These are phyloP conservation scores for Lutjanus argentimaculatus DNA, from an alignment of 2,797 vertebrate species.

Conservation along the genomic window DNA sequence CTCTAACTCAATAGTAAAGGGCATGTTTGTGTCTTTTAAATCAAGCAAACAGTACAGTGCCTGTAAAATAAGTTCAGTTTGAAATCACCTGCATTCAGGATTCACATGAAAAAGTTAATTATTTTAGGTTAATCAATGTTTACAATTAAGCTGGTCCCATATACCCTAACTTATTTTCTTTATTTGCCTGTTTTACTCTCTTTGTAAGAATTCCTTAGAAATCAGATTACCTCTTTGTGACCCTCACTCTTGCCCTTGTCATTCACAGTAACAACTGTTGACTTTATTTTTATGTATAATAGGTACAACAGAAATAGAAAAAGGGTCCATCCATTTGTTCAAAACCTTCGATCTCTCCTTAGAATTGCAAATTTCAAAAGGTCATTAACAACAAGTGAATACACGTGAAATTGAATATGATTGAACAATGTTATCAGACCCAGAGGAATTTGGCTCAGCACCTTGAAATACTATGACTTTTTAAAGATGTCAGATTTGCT, in stretches of 20 bases:
- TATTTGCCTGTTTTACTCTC: not conserved
- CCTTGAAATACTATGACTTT: slow-evolving; percentile 19
- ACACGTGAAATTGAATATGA: slow-evolving; percentile 19
- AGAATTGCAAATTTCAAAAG: slow-evolving; percentile 7
- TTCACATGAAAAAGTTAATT: not conserved
- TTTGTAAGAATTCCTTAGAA: not conserved
- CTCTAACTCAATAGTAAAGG: not conserved
- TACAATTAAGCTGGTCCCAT: not conserved
- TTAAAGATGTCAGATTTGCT: slow-evolving; percentile 1
- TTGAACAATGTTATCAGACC: slow-evolving; percentile 8
- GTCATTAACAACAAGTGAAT: slow-evolving; percentile 3
- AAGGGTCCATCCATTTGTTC: not conserved
- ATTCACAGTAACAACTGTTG: slow-evolving; percentile 7
- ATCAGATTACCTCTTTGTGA: not conserved
- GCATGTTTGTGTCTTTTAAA: not conserved
- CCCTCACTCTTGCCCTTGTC: not conserved
- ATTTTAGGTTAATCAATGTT: not conserved
- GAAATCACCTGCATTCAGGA: not conserved
- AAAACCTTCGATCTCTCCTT: slow-evolving; percentile 11
- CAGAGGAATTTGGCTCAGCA: slow-evolving; percentile 16
- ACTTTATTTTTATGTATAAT: slow-evolving; percentile 2
- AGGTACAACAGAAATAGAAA: not conserved
- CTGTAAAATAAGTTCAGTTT: not conserved
- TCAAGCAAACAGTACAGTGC: no score
- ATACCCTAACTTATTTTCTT: not conserved